Base-by-base conservation (phyloP, 1,140 invertebrate genomes). In the Marisa cornuarietis region DNA sequence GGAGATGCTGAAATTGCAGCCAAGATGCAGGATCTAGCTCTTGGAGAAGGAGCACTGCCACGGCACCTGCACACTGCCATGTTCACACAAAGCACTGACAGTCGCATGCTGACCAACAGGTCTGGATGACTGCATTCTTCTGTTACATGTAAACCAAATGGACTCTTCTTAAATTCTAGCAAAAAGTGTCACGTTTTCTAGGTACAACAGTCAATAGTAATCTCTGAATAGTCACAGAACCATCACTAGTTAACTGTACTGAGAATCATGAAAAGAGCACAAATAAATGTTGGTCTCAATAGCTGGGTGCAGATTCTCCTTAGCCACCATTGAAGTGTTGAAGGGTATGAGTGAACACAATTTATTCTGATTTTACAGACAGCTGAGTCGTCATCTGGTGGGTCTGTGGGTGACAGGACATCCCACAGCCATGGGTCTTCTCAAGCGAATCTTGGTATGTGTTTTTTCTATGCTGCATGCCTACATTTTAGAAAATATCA, bases 331-430 rank as follows among this genome's bases (percentile, higher is more conserved):
- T 58, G 54, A 58, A 58, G 16, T 58, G 54, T 58, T 58, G 54
- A 58, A 11, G 16, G 54, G 11, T 18, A 58, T 58, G 54, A 6
- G 54, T 58, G 54, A 9, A 58, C 16, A 58, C 4, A 58, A 18
- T 0, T 58, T 71, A 20, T 71, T 74, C 75, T 54, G 20, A 68
- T 81, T 72, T 84, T 83, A 86, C 83, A 92, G 97, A 71, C 98
- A 99, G 89, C 92, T 99, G 22, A 99, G 97, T 72, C 92, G 98
- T 20, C 97, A 99, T 92, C 92, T 99, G n/a, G 96, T 99, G 76
- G 96, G 96, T 24, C 92, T 99, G n/a, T 99, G 98, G 98, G 94
- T 98, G 0, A 97, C 96, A 20, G 96, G 96, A 72, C 97, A 99
- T 92, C 95, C 95, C 26, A 96, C 95, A 31, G 97, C 98, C 0